These are phyloP conservation scores for Pentamera pediparva DNA, from an alignment of 53 echinoderm and acorn worm genomes.

Conservation along the genomic window DNA sequence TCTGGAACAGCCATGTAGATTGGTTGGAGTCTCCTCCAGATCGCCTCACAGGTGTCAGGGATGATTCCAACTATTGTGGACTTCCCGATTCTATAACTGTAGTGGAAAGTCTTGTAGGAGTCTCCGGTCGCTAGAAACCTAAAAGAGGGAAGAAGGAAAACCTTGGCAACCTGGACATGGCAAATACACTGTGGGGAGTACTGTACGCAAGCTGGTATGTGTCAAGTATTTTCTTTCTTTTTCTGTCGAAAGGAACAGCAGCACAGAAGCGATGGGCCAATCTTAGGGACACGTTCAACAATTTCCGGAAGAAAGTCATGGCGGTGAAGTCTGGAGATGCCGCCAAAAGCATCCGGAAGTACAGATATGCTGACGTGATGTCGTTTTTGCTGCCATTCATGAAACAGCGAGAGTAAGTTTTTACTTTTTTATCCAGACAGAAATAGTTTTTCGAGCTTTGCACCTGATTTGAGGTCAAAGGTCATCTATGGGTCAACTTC, in stretches of 20 bases:
- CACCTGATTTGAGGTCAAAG: too few relatives aligned
- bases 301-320: slow-evolving; percentile 4
- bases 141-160: background rate
- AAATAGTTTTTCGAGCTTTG: too few relatives aligned
- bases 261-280: slow-evolving; percentile 43
- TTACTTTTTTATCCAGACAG: too few relatives aligned
- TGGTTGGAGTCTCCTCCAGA: slow-evolving; percentile 22
- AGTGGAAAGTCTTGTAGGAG: slow-evolving; percentile 10
- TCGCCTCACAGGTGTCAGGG: slow-evolving; percentile 18
- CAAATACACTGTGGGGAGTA: too few relatives aligned
- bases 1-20: slow-evolving; percentile 26
- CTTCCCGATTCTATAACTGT: slow-evolving; percentile 32
- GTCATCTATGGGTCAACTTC: too few relatives aligned
- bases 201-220: too few relatives aligned
- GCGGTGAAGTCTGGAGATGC: slow-evolving; percentile 12
- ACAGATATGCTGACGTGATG: slow-evolving; percentile 38
- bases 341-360: slow-evolving; percentile 21
- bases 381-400: slow-evolving; percentile 17
- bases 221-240: too few relatives aligned
- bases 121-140: slow-evolving; percentile 39
- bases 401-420: slow-evolving; percentile 30
- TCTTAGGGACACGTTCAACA: slow-evolving; percentile 37
- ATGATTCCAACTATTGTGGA: slow-evolving; percentile 31
- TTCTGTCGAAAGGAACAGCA: background rate
- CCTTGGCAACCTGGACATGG: too few relatives aligned